A percentile compares a stretch with the other conserved stretches of the same genome.
phyloP scores from a whole-genome alignment of 2,113 vertebrate genomes.

The Otis tarda region DNA sequence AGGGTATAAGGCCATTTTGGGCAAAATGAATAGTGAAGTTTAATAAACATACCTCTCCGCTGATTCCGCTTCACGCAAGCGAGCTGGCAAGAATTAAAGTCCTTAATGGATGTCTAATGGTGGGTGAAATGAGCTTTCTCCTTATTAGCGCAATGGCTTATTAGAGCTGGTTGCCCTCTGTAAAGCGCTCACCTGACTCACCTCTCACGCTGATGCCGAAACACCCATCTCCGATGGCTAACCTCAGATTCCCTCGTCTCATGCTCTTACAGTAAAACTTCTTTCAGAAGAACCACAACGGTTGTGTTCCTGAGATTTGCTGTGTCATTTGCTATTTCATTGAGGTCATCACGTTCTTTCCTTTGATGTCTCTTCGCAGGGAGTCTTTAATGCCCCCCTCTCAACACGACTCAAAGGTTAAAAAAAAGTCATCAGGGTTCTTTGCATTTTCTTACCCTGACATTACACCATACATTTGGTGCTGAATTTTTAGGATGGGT shows the following conservation, averaged over 20 bases:
- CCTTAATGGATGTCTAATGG: constrained; percentile 45
- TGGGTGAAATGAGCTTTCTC: constrained; percentile 21
- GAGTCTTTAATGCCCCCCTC: neutral
- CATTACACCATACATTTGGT: accelerated
- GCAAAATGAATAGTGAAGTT: neutral
- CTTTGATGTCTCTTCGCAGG: neutral
- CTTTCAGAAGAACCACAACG: neutral
- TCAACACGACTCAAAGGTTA: neutral
- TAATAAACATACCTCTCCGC: neutral
- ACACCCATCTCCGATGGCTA: neutral
- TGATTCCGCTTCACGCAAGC: neutral
- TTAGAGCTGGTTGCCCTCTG: neutral
- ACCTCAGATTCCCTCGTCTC: neutral
- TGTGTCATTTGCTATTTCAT: neutral
- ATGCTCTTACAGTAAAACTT: neutral
- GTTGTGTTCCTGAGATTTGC: neutral
- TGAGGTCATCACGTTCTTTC: neutral
- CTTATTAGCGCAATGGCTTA: neutral
- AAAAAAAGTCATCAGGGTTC: neutral
- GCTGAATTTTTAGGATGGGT: neutral
- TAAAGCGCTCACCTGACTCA: constrained; percentile 9
- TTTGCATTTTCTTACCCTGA: neutral
- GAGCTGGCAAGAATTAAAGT: neutral
- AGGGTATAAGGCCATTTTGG: neutral
- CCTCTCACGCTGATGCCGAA: neutral